phyloP scores from a whole-genome alignment of 2,888 invertebrate genomes.

The Aromia moschata region DNA sequence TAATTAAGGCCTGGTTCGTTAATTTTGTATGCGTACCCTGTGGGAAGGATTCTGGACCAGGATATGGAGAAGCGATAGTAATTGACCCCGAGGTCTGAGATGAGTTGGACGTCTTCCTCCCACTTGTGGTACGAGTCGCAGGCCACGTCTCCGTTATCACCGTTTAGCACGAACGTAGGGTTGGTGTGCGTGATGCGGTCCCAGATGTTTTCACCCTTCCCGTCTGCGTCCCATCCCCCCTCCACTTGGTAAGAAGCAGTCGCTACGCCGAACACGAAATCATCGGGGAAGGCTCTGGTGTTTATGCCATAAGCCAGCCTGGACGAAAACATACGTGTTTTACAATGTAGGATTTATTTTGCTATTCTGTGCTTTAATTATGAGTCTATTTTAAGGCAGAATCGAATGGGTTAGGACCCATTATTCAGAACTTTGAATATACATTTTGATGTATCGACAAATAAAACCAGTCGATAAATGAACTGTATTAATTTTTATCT shows the following conservation, averaged over 20 bases:
- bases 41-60: no score
- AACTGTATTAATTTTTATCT: no score
- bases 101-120: slow-evolving; percentile 70
- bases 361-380: background rate
- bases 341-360: no score
- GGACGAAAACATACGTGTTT: no score
- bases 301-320: background rate
- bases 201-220: slow-evolving; percentile 74
- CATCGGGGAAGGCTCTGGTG: slow-evolving; percentile 21
- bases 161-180: slow-evolving; percentile 65
- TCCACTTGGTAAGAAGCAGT: slow-evolving; percentile 41
- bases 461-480: no score
- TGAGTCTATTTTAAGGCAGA: background rate
- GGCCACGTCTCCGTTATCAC: slow-evolving; percentile 69
- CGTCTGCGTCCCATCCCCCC: slow-evolving; percentile 52
- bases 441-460: no score
- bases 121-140: slow-evolving; percentile 73
- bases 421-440: background rate
- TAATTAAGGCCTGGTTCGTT: slow-evolving; percentile 21
- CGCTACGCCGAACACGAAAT: slow-evolving; percentile 38
- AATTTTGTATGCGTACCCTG: slow-evolving; percentile 18
- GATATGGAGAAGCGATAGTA: slow-evolving; percentile 78
- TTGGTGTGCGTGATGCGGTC: slow-evolving; percentile 69
- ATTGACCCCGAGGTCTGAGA: slow-evolving; percentile 70
- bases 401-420: background rate